phyloP scores from a whole-genome alignment of 2,888 invertebrate species.

The Drosophila stalkeri region DNA sequence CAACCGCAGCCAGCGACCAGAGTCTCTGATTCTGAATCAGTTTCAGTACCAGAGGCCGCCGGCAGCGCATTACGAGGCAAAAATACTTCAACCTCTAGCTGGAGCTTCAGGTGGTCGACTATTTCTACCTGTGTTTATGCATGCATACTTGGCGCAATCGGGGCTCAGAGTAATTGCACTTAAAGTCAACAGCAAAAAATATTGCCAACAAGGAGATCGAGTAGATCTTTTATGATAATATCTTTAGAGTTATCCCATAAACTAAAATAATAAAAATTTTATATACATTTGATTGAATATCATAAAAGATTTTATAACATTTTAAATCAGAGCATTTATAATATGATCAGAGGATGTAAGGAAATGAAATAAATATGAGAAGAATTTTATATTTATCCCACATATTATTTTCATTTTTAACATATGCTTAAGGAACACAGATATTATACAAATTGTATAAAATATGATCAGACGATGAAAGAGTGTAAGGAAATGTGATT shows the following conservation, averaged over 20 bases:
- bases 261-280: too few species aligned
- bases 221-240: neutral
- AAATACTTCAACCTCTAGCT: constrained; percentile 11
- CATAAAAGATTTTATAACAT: too few species aligned
- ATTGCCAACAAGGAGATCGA: neutral
- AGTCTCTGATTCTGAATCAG: constrained; percentile 20
- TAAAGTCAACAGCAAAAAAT: neutral
- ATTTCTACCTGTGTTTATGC: constrained; percentile 17
- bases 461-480: neutral
- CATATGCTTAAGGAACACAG: neutral
- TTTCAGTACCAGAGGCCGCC: constrained; percentile 20
- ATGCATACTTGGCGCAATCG: constrained; percentile 1
- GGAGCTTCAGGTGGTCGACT: constrained; percentile 56
- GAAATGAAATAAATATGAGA: too few species aligned
- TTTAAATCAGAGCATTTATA: too few species aligned
- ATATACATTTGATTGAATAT: too few species aligned
- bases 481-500: too few species aligned
- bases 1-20: constrained; percentile 27
- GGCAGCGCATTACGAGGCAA: constrained; percentile 27
- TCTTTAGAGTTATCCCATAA: neutral
- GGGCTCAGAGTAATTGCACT: constrained; percentile 1
- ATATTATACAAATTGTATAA: neutral
- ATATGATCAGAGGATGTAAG: neutral
- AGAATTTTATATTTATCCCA: neutral
- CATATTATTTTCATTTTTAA: neutral